These are phyloP conservation scores for Amblyjoppa proteus DNA, from an alignment of 2,888 invertebrate genomes.

Conservation along the genomic window DNA sequence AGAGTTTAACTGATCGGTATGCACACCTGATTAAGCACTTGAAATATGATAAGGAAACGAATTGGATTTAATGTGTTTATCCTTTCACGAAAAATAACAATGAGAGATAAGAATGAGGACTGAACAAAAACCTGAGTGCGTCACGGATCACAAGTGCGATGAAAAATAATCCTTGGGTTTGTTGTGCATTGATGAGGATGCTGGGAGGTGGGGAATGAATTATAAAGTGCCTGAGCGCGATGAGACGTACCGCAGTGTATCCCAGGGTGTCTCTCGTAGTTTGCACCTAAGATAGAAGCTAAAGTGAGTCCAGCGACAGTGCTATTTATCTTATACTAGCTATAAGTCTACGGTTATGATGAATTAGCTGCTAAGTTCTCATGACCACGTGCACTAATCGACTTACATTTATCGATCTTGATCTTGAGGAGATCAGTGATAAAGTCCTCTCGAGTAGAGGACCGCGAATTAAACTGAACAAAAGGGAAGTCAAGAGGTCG, in stretches of 20 bases:
- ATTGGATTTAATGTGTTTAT: too few species aligned
- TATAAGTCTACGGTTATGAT: neutral
- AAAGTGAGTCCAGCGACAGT: conserved; percentile 50
- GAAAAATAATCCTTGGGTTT: neutral
- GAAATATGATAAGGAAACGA: too few species aligned
- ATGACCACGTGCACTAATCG: too few species aligned
- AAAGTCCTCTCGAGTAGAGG: neutral
- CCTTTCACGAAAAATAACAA: too few species aligned
- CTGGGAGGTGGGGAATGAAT: conserved; percentile 81
- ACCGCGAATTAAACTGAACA: neutral
- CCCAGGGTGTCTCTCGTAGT: conserved; percentile 44
- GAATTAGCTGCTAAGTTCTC: too few species aligned
- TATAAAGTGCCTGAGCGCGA: conserved; percentile 81
- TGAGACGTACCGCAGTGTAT: conserved; percentile 82
- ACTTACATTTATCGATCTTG: too few species aligned
- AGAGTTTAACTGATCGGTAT: too few species aligned
- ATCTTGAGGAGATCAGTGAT: neutral
- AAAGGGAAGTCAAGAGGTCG: neutral
- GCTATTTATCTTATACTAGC: conserved; percentile 7
- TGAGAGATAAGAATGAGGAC: neutral
- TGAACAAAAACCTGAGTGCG: conserved; percentile 37
- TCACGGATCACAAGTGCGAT: conserved; percentile 1
- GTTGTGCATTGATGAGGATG: conserved; percentile 32
- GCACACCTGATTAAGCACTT: too few species aligned
- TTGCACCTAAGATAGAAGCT: conserved; percentile 40